Base-by-base conservation (phyloP, 2,888 invertebrate genomes). In the Apomyelois bistriatella region DNA sequence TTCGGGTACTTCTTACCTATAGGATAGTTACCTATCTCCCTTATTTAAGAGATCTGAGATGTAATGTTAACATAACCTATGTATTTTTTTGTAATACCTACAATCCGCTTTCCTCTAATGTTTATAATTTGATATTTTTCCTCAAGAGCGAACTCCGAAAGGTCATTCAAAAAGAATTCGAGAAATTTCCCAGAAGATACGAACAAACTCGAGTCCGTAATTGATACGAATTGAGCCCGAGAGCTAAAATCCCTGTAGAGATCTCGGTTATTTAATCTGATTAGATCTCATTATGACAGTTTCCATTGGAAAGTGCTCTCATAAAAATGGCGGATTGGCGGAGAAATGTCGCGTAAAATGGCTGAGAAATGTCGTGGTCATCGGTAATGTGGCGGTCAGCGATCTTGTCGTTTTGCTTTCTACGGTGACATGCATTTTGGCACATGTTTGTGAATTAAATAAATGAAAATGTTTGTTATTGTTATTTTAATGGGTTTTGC, bases 381-480 rank as follows among this genome's bases (percentile, higher is more conserved):
- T n/a, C 8, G 13, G 32, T 43, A 30, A 12, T 43, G 28, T n/a
- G 32, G 43, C 13, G 30, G 30, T 41, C 43, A 8, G 42, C 41
- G 43, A n/a, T n/a, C 12, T n/a, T 3, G 22, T n/a, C n/a, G n/a
- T n/a, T n/a, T n/a, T n/a, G 46, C 46, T 46, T 46, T 46, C 46
- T 32, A 46, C 9, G 1, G 46, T 46, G 46, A 46, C 46, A 32
- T 32, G 46, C 46, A 32, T 32, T 46, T 32, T 46, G 32, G 35
- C 8, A 8, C 8, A 7, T 35, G 35, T 35, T 35, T 35, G 9
- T 22, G 22, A 22, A 22, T 3, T 35, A 35, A 5, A 4, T 5
- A 1, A 8, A 35, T 10, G 35, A 8, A 35, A 8, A 1, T 5
- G 10, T 35, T 35, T 10, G 2, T 35, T 35, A 4, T 7, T 4